A percentile compares a stretch with the other conserved stretches of the same genome.
These are phyloP conservation scores for Anthonomus grandis DNA, from an alignment of 1,140 invertebrate species.

Conservation along the genomic window DNA sequence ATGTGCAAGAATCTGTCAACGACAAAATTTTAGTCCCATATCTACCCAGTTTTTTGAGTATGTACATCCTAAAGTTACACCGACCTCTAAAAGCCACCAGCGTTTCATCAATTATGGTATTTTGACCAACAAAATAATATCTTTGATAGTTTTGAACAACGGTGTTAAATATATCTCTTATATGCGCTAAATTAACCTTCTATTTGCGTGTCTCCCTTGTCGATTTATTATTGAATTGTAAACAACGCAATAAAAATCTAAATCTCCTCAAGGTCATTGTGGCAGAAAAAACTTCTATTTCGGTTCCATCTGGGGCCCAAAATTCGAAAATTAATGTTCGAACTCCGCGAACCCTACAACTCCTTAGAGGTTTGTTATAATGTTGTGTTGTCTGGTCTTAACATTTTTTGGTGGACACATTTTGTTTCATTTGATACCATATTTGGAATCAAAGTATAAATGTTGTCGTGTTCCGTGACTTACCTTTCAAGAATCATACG, in stretches of 20 bases:
- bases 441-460: no score
- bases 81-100: slow-evolving; percentile 36
- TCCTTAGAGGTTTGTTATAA: neutral
- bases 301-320: no score
- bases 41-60: slow-evolving; percentile 43
- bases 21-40: neutral
- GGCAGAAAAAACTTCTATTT: slow-evolving; percentile 4
- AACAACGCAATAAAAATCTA: slow-evolving; percentile 16
- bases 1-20: slow-evolving; percentile 32
- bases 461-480: no score
- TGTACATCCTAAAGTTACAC: slow-evolving; percentile 43
- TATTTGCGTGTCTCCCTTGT: slow-evolving; percentile 8
- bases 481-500: no score
- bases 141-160: slow-evolving; percentile 1
- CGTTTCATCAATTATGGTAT: slow-evolving; percentile 41
- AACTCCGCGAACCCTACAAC: neutral
- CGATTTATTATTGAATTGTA: slow-evolving; percentile 11
- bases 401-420: neutral
- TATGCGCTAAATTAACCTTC: slow-evolving; percentile 7
- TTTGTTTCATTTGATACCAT: neutral
- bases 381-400: neutral
- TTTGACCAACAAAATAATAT: slow-evolving; percentile 19
- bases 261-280: slow-evolving; percentile 19
- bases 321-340: slow-evolving; percentile 19
- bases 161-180: slow-evolving; percentile 8